A percentile compares a stretch with the other conserved stretches of the same genome.
Conservation (phyloP, 2,888 invertebrate genomes). For the Calameuta idolon region DNA sequence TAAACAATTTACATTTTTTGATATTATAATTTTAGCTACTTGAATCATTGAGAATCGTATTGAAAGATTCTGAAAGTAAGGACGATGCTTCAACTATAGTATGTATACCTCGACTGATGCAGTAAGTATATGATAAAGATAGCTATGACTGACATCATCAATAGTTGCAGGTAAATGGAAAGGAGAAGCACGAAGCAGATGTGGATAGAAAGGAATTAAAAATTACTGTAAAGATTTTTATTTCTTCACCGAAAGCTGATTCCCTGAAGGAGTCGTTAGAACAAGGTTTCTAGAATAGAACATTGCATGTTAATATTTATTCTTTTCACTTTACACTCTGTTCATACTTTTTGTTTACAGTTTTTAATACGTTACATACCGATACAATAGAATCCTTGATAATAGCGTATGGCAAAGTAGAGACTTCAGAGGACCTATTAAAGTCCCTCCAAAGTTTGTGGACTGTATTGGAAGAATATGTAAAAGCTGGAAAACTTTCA, state of each 20-base stretch:
- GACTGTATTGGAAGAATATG: slow-evolving; percentile 80
- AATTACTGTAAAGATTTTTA: slow-evolving; percentile 88
- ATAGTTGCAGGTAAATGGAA: slow-evolving; percentile 41
- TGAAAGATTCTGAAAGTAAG: slow-evolving; percentile 65
- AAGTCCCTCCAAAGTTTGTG: slow-evolving; percentile 78
- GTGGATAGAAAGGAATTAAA: slow-evolving; percentile 82
- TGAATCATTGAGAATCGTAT: slow-evolving; percentile 75
- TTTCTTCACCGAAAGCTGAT: slow-evolving; percentile 77
- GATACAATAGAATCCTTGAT: slow-evolving; percentile 85
- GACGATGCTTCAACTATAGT: slow-evolving; percentile 43
- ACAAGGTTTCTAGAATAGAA: slow-evolving; percentile 70
- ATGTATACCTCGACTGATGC: slow-evolving; percentile 23
- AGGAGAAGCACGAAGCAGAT: slow-evolving; percentile 63
- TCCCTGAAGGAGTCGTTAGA: slow-evolving; percentile 80
- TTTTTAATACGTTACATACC: slow-evolving; percentile 78
- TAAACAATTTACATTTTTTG: slow-evolving; percentile 10
- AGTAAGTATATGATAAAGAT: slow-evolving; percentile 8
- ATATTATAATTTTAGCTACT: slow-evolving; percentile 68
- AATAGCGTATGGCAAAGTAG: slow-evolving; percentile 77
- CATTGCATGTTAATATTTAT: neutral
- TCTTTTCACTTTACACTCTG: neutral
- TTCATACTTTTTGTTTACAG: slow-evolving; percentile 68
- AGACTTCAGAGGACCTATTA: slow-evolving; percentile 48
- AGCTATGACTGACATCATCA: slow-evolving; percentile 12
- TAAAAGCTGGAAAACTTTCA: slow-evolving; percentile 72